phyloP scores from a whole-genome alignment of 2,113 vertebrate species.

The Daboia siamensis region DNA sequence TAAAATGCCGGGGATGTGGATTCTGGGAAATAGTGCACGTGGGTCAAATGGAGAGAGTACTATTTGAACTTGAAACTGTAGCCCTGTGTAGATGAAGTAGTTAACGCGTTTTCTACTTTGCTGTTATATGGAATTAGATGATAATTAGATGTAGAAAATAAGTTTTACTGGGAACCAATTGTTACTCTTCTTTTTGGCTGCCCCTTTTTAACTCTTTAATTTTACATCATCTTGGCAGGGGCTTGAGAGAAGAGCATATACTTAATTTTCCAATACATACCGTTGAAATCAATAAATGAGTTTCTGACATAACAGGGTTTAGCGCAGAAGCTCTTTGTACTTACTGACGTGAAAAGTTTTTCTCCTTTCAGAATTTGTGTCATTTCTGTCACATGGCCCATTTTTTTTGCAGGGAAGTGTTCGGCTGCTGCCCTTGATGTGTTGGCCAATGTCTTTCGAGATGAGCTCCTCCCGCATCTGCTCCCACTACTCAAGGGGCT shows the following conservation, averaged over 20 bases:
- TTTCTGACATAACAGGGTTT: not conserved
- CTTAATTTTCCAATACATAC: not conserved
- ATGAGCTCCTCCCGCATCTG: slow-evolving; percentile 89
- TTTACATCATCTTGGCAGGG: not conserved
- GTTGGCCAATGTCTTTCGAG: slow-evolving; percentile 90
- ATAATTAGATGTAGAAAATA: not conserved
- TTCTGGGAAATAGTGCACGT: not conserved
- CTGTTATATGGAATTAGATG: not conserved
- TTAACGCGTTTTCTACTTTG: not conserved
- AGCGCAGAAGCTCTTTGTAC: not conserved
- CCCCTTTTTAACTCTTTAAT: not conserved
- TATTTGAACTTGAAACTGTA: not conserved
- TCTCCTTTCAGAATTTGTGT: not conserved
- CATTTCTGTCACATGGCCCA: not conserved
- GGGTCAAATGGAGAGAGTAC: not conserved
- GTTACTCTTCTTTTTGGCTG: not conserved
- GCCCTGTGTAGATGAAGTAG: not conserved
- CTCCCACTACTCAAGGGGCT: slow-evolving; percentile 89
- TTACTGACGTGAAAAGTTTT: not conserved
- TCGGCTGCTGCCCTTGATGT: slow-evolving; percentile 88
- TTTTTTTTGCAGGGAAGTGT: slow-evolving; percentile 78
- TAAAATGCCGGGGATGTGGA: not conserved
- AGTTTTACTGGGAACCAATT: not conserved
- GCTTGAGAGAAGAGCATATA: not conserved
- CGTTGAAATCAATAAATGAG: not conserved